These are phyloP conservation scores for Geotrupes spiniger DNA, from an alignment of 2,888 invertebrate genomes.

Conservation along the genomic window DNA sequence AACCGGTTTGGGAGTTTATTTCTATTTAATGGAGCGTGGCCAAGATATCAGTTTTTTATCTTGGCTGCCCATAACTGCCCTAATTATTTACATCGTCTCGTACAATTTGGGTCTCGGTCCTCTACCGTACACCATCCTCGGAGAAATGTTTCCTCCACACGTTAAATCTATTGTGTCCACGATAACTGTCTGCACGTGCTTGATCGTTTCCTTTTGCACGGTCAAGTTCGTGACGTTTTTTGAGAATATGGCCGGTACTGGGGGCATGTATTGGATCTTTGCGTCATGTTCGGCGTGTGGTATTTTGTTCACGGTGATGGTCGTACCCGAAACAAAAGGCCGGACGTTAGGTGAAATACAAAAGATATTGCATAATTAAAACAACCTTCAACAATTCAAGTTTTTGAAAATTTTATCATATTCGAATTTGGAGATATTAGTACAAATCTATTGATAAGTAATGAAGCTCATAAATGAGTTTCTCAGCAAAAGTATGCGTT, in stretches of 20 bases:
- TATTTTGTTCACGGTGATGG: conserved; percentile 62
- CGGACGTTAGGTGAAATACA: conserved; percentile 21
- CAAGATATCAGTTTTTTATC: conserved; percentile 40
- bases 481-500: too few species aligned
- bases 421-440: too few species aligned
- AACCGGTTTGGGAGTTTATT: conserved; percentile 58
- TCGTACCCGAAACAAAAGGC: conserved; percentile 26
- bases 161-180: conserved; percentile 72
- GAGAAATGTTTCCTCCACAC: conserved; percentile 74
- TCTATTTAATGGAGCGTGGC: conserved; percentile 57
- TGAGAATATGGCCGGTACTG: conserved; percentile 56
- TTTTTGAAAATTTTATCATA: too few species aligned
- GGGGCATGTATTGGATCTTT: conserved; percentile 70
- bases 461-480: too few species aligned
- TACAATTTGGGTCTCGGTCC: conserved; percentile 76
- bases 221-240: conserved; percentile 67
- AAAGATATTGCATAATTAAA: background rate
- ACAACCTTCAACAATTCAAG: too few species aligned
- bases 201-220: conserved; percentile 69
- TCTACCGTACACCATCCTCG: conserved; percentile 75
- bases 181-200: conserved; percentile 71
- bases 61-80: conserved; percentile 68
- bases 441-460: too few species aligned
- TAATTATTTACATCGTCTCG: conserved; percentile 68
- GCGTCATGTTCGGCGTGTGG: conserved; percentile 57